phyloP scores from a whole-genome alignment of 1,140 invertebrate species.

The Chrysomallon squamiferum region DNA sequence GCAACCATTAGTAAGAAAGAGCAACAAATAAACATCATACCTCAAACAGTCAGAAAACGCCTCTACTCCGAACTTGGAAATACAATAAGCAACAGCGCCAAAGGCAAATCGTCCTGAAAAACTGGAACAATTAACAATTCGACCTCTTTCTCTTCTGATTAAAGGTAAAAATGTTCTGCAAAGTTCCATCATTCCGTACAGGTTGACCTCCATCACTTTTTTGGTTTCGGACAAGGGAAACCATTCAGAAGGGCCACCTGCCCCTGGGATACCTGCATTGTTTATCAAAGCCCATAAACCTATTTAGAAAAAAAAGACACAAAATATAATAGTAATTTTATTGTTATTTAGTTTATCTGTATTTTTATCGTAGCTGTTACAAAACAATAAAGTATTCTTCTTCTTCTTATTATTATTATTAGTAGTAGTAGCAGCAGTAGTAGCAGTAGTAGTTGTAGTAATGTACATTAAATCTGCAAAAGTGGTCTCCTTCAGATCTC shows the following conservation, averaged over 20 bases:
- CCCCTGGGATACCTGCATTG: slow-evolving; percentile 38
- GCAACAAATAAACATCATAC: too few species aligned
- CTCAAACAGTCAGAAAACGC: slow-evolving; percentile 35
- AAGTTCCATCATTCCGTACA: slow-evolving; percentile 31
- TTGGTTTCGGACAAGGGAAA: slow-evolving; percentile 23
- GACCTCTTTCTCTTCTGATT: slow-evolving; percentile 24
- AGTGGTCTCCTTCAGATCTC: too few species aligned
- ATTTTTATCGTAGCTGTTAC: too few species aligned
- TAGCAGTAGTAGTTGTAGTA: too few species aligned
- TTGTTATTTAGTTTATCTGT: too few species aligned
- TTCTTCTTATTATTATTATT: too few species aligned
- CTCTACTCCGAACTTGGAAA: slow-evolving; percentile 37
- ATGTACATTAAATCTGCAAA: too few species aligned
- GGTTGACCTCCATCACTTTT: slow-evolving; percentile 25
- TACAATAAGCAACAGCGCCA: slow-evolving; percentile 20
- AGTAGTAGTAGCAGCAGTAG: too few species aligned
- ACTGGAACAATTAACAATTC: slow-evolving; percentile 39
- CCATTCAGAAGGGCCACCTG: slow-evolving; percentile 20
- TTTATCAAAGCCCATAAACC: slow-evolving; percentile 49
- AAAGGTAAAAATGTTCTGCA: slow-evolving; percentile 36
- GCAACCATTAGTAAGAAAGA: too few species aligned
- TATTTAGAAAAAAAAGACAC: too few species aligned
- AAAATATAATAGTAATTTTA: too few species aligned
- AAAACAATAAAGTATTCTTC: too few species aligned
- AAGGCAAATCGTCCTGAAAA: slow-evolving; percentile 21